A percentile compares a stretch with the other conserved stretches of the same genome.
Conservation (phyloP, 2,888 invertebrate genomes). For the Torymus tubicola region DNA sequence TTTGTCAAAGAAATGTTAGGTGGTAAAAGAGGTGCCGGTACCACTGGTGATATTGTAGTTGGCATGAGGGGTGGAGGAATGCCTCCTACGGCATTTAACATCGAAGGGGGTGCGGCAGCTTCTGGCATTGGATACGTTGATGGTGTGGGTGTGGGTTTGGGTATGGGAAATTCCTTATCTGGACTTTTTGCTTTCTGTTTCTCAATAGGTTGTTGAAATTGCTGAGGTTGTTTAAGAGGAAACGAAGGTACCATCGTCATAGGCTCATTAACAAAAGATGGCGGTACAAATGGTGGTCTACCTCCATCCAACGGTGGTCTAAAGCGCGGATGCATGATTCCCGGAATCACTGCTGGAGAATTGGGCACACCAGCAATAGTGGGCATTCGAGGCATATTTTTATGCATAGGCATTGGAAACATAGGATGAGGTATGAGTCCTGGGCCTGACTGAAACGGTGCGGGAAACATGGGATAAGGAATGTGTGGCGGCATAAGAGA, state of each 20-base stretch:
- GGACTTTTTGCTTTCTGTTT: conserved; percentile 31
- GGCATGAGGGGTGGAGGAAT: conserved; percentile 52
- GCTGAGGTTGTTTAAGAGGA: conserved; percentile 27
- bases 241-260: background rate
- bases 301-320: conserved; percentile 37
- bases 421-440: conserved; percentile 82
- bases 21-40: conserved; percentile 60
- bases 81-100: conserved; percentile 68
- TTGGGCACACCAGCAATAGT: conserved; percentile 40
- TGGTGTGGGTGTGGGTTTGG: background rate
- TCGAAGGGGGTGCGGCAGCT: conserved; percentile 75
- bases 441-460: conserved; percentile 77
- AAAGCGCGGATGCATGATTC: conserved; percentile 48
- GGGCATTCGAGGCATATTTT: conserved; percentile 37
- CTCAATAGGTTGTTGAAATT: background rate
- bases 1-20: conserved; percentile 44
- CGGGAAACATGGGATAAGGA: conserved; percentile 75
- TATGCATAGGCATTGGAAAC: conserved; percentile 42
- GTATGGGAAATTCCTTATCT: background rate
- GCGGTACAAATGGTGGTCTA: conserved; percentile 32
- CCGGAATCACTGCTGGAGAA: conserved; percentile 39
- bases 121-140: background rate
- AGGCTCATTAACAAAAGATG: conserved; percentile 34
- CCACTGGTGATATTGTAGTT: conserved; percentile 53
- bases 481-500: conserved; percentile 30